Conservation (phyloP, 2,113 vertebrate species). For the Gila orcuttii region DNA sequence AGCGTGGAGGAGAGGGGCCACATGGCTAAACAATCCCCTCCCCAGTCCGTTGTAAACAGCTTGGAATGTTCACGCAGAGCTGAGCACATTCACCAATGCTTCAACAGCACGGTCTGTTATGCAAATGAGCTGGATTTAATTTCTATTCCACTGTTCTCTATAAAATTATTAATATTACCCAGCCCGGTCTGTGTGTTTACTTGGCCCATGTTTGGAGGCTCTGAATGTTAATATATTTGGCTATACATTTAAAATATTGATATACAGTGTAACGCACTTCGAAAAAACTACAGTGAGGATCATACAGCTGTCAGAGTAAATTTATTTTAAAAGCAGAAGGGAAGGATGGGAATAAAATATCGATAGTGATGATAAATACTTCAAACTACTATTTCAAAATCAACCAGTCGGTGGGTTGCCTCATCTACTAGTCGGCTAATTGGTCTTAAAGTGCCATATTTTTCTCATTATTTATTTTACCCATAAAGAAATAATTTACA, state of each 20-base stretch:
- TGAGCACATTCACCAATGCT: conserved; percentile 41
- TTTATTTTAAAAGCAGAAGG: conserved; percentile 3
- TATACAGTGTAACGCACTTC: conserved; percentile 13
- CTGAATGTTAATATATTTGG: conserved; percentile 43
- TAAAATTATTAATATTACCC: conserved; percentile 51
- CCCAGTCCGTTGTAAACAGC: conserved; percentile 22
- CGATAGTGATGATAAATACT: background rate
- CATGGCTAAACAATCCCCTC: conserved; percentile 37
- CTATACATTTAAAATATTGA: conserved; percentile 51
- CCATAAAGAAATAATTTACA: background rate
- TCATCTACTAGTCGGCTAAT: background rate
- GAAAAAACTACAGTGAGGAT: conserved; percentile 28
- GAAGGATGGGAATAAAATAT: background rate
- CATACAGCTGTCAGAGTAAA: background rate
- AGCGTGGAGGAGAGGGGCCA: conserved; percentile 11
- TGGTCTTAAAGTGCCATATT: background rate
- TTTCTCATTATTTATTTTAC: background rate
- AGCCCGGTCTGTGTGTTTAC: conserved; percentile 41
- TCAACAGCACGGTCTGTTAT: conserved; percentile 46
- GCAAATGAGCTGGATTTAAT: conserved; percentile 55
- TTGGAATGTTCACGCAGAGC: conserved; percentile 45
- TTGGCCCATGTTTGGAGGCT: conserved; percentile 47
- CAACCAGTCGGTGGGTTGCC: no score
- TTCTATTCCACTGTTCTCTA: conserved; percentile 47
- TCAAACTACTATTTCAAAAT: background rate